Percentiles rank a stretch among this genome's conserved stretches.
phyloP scores from a whole-genome alignment of 1,140 invertebrate genomes.

The Eumeta japonica region DNA sequence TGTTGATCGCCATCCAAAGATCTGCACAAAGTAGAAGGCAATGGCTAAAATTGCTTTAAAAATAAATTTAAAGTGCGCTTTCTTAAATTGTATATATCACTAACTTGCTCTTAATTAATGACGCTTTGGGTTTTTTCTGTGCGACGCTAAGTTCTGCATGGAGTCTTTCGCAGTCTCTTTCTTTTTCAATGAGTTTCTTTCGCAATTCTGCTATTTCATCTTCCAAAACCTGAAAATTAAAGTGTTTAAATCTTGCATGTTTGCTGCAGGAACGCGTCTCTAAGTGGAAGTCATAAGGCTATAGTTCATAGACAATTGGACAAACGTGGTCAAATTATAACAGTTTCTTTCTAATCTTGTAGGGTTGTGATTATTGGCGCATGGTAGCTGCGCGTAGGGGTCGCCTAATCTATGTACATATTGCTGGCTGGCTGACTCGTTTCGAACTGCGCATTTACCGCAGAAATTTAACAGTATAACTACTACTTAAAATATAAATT shows the following conservation, averaged over 20 bases:
- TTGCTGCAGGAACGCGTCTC: too few relatives aligned
- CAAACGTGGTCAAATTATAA: too few relatives aligned
- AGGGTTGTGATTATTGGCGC: neutral
- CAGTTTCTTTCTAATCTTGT: too few relatives aligned
- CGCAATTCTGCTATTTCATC: conserved; percentile 71
- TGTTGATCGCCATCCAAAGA: conserved; percentile 64
- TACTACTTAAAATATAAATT: too few relatives aligned
- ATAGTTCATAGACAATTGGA: too few relatives aligned
- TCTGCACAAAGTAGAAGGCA: conserved; percentile 29
- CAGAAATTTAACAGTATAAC: too few relatives aligned
- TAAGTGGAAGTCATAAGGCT: too few relatives aligned
- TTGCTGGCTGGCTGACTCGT: too few relatives aligned
- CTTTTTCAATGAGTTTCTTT: conserved; percentile 79
- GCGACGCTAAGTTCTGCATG: conserved; percentile 67
- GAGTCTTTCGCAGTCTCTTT: conserved; percentile 75
- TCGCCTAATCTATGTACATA: too few relatives aligned
- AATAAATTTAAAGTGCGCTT: conserved; percentile 4
- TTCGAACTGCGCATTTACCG: too few relatives aligned
- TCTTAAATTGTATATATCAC: conserved; percentile 17
- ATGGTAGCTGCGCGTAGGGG: too few relatives aligned
- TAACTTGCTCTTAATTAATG: conserved; percentile 63
- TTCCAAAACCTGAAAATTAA: conserved; percentile 55
- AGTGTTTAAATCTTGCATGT: neutral
- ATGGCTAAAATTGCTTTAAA: neutral
- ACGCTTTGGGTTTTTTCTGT: conserved; percentile 63